Evolutionary conservation across 2,888 invertebrate species (phyloP), one percentile per base, ranked within the genome.

Genomic region (Actias luna): DNA sequence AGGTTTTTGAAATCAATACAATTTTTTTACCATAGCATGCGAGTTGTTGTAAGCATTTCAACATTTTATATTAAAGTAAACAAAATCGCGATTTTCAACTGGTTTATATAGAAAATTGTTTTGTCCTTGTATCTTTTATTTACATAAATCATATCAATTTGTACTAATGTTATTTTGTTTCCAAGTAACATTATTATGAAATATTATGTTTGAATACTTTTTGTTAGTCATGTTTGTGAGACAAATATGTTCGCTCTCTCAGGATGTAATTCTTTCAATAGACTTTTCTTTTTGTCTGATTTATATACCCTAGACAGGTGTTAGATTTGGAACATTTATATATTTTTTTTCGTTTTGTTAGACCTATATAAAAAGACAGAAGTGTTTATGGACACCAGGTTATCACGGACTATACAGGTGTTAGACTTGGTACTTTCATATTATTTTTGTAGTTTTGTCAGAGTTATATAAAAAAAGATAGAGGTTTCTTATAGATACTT

Each of bases 141-240:
- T 50, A 50, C 12, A 12, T 25, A 50, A 50, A 50, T 50, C 22
- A 25, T 50, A 50, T 50, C 46, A 50, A 50, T 50, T 50, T 50
- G 46, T 50, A 50, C 25, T 50, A 50, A 50, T 22, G 25, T 50
- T 25, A 50, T 50, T 42, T 18, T 42, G 42, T 42, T 50, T 50
- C 25, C 22, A 50, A 50, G 46, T 50, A 50, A 25, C 46, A 50
- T 50, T 50, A 50, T 50, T 50, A 50, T 50, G 46, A 50, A 50
- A 50, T 50, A 25, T 50, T n/a, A 25, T 50, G 46, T 50, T 50
- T 25, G 46, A 50, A 25, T 50, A 50, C 46, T 12, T 50, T 50
- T 50, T 50, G 46, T 50, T 25, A 50, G 22, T 22, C 22, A 50
- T 25, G 25, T 50, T 50, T 50, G 22, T 50, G 25, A 50, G 25